Base-by-base conservation (phyloP, 2,888 invertebrate species). In the Chymomyza procnemis region DNA sequence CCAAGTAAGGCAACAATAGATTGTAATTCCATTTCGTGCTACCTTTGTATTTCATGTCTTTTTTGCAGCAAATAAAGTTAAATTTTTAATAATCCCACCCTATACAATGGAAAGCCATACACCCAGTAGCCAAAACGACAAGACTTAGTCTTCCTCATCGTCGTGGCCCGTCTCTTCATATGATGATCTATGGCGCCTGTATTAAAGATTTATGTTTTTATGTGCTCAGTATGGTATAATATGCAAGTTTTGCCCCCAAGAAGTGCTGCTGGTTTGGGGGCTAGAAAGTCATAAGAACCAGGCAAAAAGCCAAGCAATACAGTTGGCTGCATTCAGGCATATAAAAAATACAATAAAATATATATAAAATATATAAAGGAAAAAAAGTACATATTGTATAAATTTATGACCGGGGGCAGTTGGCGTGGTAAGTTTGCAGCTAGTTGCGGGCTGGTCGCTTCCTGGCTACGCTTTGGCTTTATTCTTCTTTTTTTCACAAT, bases 141-240 rank as follows among this genome's bases (percentile, higher is more conserved):
- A 4, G 48, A 50, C 18, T 18, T 12, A 50, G 48, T 18, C 48
- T 12, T 18, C 26, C 6, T 26, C 26, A 8, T 26, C 26, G 26
- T 26, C 22, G 3, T 22, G 3, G 22, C 22, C 26, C 26, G 26
- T 26, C 26, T 26, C 68, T 71, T 64, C 71, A 63, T 74, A 75
- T 74, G 87, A 83, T 83, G 87, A 83, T 83, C 83, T 85, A 83
- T 87, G 85, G 87, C 85, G 85, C 71, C 71, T 74, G 71, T 72
- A 82, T 74, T 74, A 78, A 76, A 85, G 85, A 83, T 83, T 83
- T 83, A 83, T 83, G 85, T 68, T 66, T 76, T 74, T 72, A 67
- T 67, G 64, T 67, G 76, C 72, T 68, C 71, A 71, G 78, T 85
- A 82, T 87, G 71, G 80, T 76, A 85, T 84, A 75, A 82, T 76